A percentile compares a stretch with the other conserved stretches of the same genome.
These are phyloP conservation scores for Lerista edwardsae DNA, from an alignment of 2,797 vertebrate species.

Conservation along the genomic window DNA sequence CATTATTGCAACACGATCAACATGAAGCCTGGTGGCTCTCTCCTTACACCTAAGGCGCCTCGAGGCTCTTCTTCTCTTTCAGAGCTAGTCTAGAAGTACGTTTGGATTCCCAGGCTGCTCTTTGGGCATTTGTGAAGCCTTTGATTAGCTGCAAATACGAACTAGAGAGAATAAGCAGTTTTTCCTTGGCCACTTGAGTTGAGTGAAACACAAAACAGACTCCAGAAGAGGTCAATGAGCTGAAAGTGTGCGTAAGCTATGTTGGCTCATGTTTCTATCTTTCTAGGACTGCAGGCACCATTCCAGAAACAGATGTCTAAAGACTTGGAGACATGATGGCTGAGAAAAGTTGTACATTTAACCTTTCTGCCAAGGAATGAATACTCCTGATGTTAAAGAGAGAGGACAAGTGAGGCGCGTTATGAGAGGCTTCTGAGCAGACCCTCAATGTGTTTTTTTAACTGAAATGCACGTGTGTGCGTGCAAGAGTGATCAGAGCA, in stretches of 20 bases:
- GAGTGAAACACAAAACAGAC: background rate
- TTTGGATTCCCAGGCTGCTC: background rate
- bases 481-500: no score
- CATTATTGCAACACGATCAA: background rate
- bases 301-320: background rate
- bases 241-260: background rate
- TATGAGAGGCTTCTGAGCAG: no score
- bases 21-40: background rate
- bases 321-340: background rate
- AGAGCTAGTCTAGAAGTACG: background rate
- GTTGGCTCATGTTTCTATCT: background rate
- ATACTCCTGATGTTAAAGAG: background rate
- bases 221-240: background rate
- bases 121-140: background rate
- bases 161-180: background rate
- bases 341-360: background rate
- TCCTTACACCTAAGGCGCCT: background rate
- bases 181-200: background rate
- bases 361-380: fast-evolving
- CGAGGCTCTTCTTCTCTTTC: background rate
- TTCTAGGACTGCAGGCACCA: background rate
- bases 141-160: slow-evolving; percentile 3
- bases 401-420: background rate
- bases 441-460: no score
- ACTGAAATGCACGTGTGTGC: no score